Evolutionary conservation across 1,140 invertebrate species (phyloP).

Genomic region (Microplitis mediator): DNA sequence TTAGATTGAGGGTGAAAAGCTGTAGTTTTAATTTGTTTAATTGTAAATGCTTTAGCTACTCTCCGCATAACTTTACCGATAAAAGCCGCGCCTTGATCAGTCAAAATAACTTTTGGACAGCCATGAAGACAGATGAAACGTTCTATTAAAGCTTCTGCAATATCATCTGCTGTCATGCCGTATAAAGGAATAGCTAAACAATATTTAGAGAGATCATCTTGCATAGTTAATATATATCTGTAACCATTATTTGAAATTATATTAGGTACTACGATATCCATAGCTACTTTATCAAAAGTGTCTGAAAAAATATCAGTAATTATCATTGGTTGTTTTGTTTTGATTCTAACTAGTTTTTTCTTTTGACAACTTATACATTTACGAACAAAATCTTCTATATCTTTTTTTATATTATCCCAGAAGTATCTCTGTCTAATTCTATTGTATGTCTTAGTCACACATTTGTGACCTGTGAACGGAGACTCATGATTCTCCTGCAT

Average conservation of each 20-base stretch:
- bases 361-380: conserved; percentile 30
- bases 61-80: conserved; percentile 32
- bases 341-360: conserved; percentile 16
- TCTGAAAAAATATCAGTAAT: conserved; percentile 27
- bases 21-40: conserved; percentile 32
- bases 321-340: conserved; percentile 19
- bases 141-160: conserved; percentile 33
- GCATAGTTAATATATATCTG: conserved; percentile 32
- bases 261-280: conserved; percentile 29
- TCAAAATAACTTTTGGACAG: conserved; percentile 38
- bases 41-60: conserved; percentile 37
- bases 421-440: neutral
- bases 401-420: neutral
- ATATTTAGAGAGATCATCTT: conserved; percentile 46
- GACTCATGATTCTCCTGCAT: neutral
- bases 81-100: conserved; percentile 43
- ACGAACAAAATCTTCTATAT: conserved; percentile 8
- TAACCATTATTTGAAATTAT: conserved; percentile 18
- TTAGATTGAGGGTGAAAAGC: conserved; percentile 39
- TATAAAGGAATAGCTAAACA: conserved; percentile 30
- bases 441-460: conserved; percentile 9
- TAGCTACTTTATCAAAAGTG: conserved; percentile 28
- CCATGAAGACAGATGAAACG: conserved; percentile 38
- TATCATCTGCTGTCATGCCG: conserved; percentile 30
- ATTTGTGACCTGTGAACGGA: neutral